Evolutionary conservation across 2,797 vertebrate species (phyloP), one percentile per base, ranked within the genome.

Genomic region (Anas georgica): DNA sequence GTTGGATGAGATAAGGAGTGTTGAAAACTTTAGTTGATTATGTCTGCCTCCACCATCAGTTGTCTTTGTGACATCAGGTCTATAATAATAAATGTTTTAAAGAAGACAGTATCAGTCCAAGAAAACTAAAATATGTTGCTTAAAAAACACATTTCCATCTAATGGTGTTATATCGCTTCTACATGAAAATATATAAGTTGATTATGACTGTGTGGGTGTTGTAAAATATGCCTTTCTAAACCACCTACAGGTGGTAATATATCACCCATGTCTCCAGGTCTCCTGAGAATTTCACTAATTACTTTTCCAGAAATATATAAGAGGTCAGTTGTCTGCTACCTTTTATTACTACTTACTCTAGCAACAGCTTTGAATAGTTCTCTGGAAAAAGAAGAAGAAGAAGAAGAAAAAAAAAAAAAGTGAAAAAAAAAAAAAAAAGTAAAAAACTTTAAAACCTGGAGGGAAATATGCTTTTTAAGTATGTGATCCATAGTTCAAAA

Each of bases 281-380:
- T 95, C 94, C 59, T n/a, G 60, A 84, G 95, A 67, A 95, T 91
- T 88, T 87, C 86, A 95, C 93, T 97, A 96, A 97, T 97, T 96
- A 94, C 91, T 97, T 97, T 95, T 96, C 87, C 87, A 97, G 95
- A 96, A 97, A 96, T 82, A 96, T 6, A 88, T 83, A 95, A 77
- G 75, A 95, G 96, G 90, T 96, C 96, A 95, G 77, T 97, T 96
- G 50, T 88, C 88, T 96, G 94, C 77, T 96, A 86, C 92, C 94
- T 97, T 97, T 97, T 95, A 83, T 96, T 96, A 96, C 94, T 95
- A 72, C 82, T 96, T 94, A 94, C 76, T 68, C 15, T 3, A 97
- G 93, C 66, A 95, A 92, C 88, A 94, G 29, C 67, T 97, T 97
- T 92, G 73, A 96, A 93, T 86, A 72, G 48, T 86, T 94, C 77